Evolutionary conservation across 2,888 invertebrate genomes (phyloP).

Genomic region (Globia sparganii): DNA sequence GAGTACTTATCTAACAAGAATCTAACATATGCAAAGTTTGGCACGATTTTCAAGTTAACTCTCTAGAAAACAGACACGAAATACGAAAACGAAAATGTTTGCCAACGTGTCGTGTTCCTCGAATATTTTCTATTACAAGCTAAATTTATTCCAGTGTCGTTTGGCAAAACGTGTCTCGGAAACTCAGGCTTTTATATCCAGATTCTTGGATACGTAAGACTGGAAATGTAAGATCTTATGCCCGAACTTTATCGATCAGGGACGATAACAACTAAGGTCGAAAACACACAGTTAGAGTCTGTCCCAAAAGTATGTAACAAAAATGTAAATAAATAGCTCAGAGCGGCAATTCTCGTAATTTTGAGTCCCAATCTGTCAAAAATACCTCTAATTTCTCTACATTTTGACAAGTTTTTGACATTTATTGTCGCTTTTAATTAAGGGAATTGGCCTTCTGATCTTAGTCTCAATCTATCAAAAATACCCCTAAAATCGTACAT

Average conservation of each 20-base stretch:
- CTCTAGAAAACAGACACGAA: slow-evolving; percentile 17
- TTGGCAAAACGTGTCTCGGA: slow-evolving; percentile 13
- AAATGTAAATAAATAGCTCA: neutral
- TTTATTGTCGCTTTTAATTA: too few species aligned
- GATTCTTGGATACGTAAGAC: neutral
- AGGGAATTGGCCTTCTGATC: too few species aligned
- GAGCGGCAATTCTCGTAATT: neutral
- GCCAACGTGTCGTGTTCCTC: slow-evolving; percentile 30
- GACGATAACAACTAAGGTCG: neutral
- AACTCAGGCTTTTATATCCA: slow-evolving; percentile 8
- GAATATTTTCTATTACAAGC: slow-evolving; percentile 40
- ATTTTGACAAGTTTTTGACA: too few species aligned
- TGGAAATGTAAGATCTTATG: neutral
- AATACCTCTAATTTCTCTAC: too few species aligned
- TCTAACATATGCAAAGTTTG: slow-evolving; percentile 44
- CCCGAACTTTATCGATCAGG: slow-evolving; percentile 17
- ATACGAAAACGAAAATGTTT: slow-evolving; percentile 36
- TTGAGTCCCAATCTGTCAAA: too few species aligned
- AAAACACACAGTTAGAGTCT: neutral
- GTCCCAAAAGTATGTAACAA: neutral
- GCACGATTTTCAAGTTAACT: slow-evolving; percentile 38
- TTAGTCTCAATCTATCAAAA: too few species aligned
- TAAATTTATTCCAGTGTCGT: slow-evolving; percentile 38
- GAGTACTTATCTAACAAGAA: slow-evolving; percentile 24
- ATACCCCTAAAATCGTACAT: too few species aligned